Evolutionary conservation across 2,797 vertebrate species (phyloP).

Genomic region (Acestrorhynchus altus): DNA sequence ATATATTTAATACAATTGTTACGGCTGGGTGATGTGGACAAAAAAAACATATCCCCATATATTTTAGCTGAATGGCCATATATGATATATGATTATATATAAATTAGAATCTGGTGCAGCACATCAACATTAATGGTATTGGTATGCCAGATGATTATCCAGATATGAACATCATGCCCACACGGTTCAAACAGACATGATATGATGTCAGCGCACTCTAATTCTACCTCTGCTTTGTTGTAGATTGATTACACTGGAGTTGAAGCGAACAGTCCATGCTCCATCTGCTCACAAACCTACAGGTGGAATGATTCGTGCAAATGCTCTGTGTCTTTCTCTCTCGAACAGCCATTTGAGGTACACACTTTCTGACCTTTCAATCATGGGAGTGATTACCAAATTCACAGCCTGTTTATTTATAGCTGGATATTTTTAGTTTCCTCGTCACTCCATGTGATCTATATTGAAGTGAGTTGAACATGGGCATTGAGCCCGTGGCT

Average conservation of each 20-base stretch:
- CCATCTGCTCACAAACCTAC: constrained; percentile 84
- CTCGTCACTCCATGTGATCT: neutral
- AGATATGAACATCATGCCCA: neutral
- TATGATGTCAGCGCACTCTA: neutral
- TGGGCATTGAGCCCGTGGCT: neutral
- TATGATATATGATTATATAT: too few relatives aligned
- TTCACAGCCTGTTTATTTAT: constrained; percentile 9
- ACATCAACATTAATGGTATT: too few relatives aligned
- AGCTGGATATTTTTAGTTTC: constrained; percentile 37
- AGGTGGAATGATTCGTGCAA: constrained; percentile 82
- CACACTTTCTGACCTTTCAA: neutral
- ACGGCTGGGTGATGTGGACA: too few relatives aligned
- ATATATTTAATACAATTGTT: too few relatives aligned
- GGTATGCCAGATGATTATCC: too few relatives aligned
- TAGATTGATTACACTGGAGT: constrained; percentile 96
- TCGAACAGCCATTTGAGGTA: constrained; percentile 92
- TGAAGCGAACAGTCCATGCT: constrained; percentile 82
- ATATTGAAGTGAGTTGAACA: neutral
- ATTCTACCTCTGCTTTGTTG: constrained; percentile 41
- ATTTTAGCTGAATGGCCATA: too few relatives aligned
- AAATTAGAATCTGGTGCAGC: too few relatives aligned
- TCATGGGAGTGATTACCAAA: neutral
- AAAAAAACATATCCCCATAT: too few relatives aligned
- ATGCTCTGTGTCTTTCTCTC: constrained; percentile 85
- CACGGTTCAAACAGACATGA: neutral